These are phyloP conservation scores for Myotis davidii DNA, from an alignment of 2,113 vertebrate genomes.

Conservation along the genomic window DNA sequence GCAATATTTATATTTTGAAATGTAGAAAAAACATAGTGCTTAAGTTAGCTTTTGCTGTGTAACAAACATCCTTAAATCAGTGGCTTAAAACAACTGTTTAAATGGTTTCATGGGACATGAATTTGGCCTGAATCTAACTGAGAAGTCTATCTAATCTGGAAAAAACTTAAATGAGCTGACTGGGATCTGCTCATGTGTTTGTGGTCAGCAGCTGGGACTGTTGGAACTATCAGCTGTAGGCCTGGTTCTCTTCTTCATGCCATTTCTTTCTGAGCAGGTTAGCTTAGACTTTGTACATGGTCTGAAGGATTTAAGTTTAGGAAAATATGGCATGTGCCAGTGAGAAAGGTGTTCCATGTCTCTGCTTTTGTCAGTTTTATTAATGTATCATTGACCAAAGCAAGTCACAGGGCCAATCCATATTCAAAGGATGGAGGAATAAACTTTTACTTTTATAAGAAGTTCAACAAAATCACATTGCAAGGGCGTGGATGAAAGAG, in stretches of 20 bases:
- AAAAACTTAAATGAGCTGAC: neutral
- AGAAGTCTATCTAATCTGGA: neutral
- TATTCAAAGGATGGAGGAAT: neutral
- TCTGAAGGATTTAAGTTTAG: neutral
- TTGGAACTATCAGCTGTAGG: too few relatives aligned
- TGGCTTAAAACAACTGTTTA: neutral
- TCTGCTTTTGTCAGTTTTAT: neutral
- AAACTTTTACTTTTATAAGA: neutral
- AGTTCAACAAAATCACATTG: neutral
- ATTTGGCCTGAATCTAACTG: neutral
- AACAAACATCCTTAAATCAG: neutral
- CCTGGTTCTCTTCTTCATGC: neutral
- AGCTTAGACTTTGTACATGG: neutral
- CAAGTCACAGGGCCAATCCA: neutral
- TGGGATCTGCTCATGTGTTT: neutral
- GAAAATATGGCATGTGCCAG: neutral
- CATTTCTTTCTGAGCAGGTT: accelerated
- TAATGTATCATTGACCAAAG: neutral
- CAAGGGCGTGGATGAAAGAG: neutral
- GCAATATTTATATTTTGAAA: neutral
- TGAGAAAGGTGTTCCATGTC: neutral
- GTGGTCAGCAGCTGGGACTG: accelerated
- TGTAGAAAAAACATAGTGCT: neutral
- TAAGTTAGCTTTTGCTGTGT: neutral
- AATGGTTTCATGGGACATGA: neutral